phyloP scores from a whole-genome alignment of 1,140 invertebrate species.

The Drosophila navojoa region DNA sequence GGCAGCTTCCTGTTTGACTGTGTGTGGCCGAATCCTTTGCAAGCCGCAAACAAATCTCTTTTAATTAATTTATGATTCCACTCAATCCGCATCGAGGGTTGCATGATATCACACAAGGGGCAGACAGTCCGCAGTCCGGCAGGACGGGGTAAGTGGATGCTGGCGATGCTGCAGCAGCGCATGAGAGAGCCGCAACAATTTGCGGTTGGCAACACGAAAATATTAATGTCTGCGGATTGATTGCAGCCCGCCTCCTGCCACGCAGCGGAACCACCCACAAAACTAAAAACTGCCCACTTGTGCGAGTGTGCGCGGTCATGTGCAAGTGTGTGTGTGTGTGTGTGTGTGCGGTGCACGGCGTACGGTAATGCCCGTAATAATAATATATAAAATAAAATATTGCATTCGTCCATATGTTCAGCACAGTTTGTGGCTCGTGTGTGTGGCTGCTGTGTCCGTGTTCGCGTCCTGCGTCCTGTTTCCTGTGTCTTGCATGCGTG shows the following conservation, averaged over 20 bases:
- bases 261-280: conserved; percentile 19
- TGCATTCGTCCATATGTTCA: conserved; percentile 59
- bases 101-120: conserved; percentile 42
- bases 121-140: background rate
- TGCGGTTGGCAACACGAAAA: conserved; percentile 81
- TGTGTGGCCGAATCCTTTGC: conserved; percentile 73
- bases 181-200: conserved; percentile 73
- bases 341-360: conserved; percentile 43
- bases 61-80: conserved; percentile 84
- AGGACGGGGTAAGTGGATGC: conserved; percentile 43
- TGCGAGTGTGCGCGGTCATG: conserved; percentile 45
- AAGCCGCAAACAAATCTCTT: conserved; percentile 83
- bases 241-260: conserved; percentile 48
- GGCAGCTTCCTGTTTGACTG: conserved; percentile 44
- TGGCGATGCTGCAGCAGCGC: conserved; percentile 29
- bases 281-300: conserved; percentile 65
- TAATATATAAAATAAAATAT: conserved; percentile 79
- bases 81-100: conserved; percentile 80
- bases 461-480: conserved; percentile 17
- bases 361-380: conserved; percentile 53
- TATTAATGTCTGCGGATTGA: conserved; percentile 83
- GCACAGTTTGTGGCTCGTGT: conserved; percentile 32
- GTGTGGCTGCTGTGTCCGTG: conserved; percentile 9
- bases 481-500: conserved; percentile 39
- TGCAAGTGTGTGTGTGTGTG: conserved; percentile 23